Evolutionary conservation across 2,113 vertebrate genomes (phyloP), one percentile per base, ranked within the genome.

Genomic region (Phalacrocorax carbo): DNA sequence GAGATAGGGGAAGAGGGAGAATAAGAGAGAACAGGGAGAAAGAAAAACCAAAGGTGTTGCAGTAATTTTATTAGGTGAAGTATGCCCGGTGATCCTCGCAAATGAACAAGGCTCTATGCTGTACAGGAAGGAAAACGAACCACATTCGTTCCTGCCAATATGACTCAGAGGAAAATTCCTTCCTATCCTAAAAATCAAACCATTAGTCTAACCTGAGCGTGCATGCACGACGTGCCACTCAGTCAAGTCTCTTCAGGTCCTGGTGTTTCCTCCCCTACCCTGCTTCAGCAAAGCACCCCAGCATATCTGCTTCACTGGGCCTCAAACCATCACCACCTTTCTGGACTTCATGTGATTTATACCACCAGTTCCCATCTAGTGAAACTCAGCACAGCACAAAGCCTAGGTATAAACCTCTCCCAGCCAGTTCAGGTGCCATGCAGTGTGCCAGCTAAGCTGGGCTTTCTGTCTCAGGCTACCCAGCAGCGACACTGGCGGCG

Each of bases 111-210:
- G 34, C 48, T 92, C 49, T 86, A 1, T 55, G 17, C 38, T 65
- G 12, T 15, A 84, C 71, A 85, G 30, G 65, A 89, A 89, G 65
- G 49, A 64, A 87, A 87, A 91, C n/a, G 73, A 93, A 87, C 34
- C 2, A 0, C 38, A 65, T 52, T 79, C 2, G 0, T 52, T 94
- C 55, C 57, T 85, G 76, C 40, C 76, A 92, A 5, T 38, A 73
- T 93, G 93, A 94, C 82, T 97, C 91, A 92, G 46, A 87, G 84
- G 36, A 91, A 96, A 95, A 96, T 87, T 95, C 94, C 73, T 93
- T 94, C 86, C 77, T 86, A 71, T 27, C 25, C 86, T 77, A 75
- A 84, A 95, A 95, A 51, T 54, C 77, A 87, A 82, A 51, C 25
- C n/a, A 22, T 66, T 29, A 64, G 15, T 71, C 69, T 44, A 65